Percentiles rank a stretch among this genome's conserved stretches.
Conservation (phyloP, 1,140 invertebrate genomes). For the Drosophila baimaii region DNA sequence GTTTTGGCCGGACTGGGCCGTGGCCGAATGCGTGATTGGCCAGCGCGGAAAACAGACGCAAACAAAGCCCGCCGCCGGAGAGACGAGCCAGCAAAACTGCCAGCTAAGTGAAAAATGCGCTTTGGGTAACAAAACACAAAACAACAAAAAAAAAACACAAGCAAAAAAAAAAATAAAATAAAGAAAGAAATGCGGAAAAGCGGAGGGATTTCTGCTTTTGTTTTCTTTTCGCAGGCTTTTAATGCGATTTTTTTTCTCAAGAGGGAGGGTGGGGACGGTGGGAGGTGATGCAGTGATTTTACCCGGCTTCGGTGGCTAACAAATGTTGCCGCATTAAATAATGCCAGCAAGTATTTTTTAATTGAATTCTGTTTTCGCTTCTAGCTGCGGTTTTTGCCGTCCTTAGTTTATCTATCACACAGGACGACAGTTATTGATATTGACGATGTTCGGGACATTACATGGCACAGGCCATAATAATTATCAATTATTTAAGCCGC, state of each 20-base stretch:
- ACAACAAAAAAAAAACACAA: constrained; percentile 4
- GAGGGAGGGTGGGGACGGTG: background rate
- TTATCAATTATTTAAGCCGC: constrained; percentile 5
- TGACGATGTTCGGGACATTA: constrained; percentile 18
- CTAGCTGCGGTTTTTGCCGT: constrained; percentile 30
- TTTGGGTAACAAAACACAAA: constrained; percentile 52
- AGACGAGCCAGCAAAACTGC: constrained; percentile 48
- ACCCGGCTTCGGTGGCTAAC: constrained; percentile 41
- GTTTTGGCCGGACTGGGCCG: constrained; percentile 37
- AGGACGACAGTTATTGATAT: constrained; percentile 60
- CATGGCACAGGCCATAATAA: constrained; percentile 10
- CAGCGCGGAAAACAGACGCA: constrained; percentile 52
- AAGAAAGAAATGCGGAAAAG: constrained; percentile 37
- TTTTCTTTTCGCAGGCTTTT: constrained; percentile 60
- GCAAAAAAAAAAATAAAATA: constrained; percentile 18
- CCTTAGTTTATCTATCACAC: constrained; percentile 38
- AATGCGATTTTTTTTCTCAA: constrained; percentile 41
- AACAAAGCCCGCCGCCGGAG: constrained; percentile 45
- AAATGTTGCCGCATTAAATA: constrained; percentile 61
- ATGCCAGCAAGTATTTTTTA: constrained; percentile 59
- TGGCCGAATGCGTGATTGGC: constrained; percentile 77
- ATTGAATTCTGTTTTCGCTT: constrained; percentile 51
- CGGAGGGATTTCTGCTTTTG: constrained; percentile 49
- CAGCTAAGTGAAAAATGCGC: constrained; percentile 58
- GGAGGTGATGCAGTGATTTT: constrained; percentile 60